phyloP scores from a whole-genome alignment of 2,888 invertebrate genomes.

The Drosophila algonquin region DNA sequence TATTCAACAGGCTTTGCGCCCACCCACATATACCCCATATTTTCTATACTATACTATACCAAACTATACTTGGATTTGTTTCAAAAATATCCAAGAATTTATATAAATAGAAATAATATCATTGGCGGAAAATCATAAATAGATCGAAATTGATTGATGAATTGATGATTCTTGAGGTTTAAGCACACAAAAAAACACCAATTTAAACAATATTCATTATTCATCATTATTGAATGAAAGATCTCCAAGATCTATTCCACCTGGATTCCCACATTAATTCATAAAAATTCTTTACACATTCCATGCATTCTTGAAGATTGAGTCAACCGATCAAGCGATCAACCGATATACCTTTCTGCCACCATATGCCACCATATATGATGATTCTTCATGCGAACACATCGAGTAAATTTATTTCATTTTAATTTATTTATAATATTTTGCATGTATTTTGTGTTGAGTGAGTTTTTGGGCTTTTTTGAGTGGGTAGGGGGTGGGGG shows the following conservation, averaged over 20 bases:
- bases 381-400: slow-evolving; percentile 2
- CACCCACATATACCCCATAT: not conserved
- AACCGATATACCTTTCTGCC: not conserved
- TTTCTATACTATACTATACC: too few relatives aligned
- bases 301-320: not conserved
- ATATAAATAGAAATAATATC: not conserved
- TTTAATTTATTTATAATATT: slow-evolving; percentile 41
- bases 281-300: too few relatives aligned
- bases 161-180: too few relatives aligned
- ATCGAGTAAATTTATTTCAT: slow-evolving; percentile 24
- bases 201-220: too few relatives aligned
- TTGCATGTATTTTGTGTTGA: slow-evolving; percentile 25
- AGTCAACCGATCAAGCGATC: not conserved
- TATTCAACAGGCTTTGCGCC: not conserved
- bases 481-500: too few relatives aligned
- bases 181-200: too few relatives aligned
- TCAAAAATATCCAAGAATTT: not conserved
- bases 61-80: too few relatives aligned
- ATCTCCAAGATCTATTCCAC: too few relatives aligned
- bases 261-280: too few relatives aligned
- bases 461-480: not conserved
- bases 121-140: not conserved
- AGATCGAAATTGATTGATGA: not conserved
- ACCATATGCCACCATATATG: slow-evolving; percentile 8
- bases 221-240: too few relatives aligned